These are phyloP conservation scores for Baccha elongata DNA, from an alignment of 2,888 invertebrate genomes.

Conservation along the genomic window DNA sequence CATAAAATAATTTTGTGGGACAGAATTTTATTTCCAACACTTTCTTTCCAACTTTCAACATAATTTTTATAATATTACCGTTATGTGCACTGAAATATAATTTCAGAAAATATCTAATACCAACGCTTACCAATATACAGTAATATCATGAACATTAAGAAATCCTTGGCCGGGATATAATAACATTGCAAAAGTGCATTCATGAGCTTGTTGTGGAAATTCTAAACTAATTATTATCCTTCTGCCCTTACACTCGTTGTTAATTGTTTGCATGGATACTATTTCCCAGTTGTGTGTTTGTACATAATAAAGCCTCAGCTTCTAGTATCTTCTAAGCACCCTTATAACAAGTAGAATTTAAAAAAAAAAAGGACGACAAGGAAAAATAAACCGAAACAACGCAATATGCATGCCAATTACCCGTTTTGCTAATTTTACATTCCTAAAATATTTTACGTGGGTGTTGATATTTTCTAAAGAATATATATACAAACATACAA, in stretches of 20 bases:
- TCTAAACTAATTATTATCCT: conserved; percentile 16
- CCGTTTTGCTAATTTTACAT: conserved; percentile 65
- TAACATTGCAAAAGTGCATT: conserved; percentile 2
- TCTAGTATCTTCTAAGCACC: not conserved
- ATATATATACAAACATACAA: not conserved
- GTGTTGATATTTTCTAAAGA: not conserved
- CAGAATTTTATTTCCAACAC: too few species aligned
- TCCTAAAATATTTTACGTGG: conserved; percentile 59
- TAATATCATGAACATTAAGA: not conserved
- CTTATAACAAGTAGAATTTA: conserved; percentile 1
- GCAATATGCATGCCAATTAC: conserved; percentile 66
- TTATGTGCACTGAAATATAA: too few species aligned
- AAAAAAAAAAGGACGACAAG: not conserved
- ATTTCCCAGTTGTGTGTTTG: not conserved
- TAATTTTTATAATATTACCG: too few species aligned
- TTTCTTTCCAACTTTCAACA: too few species aligned
- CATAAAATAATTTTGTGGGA: too few species aligned
- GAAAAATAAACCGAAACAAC: conserved; percentile 4
- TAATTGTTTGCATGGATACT: conserved; percentile 6
- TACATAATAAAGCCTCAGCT: not conserved
- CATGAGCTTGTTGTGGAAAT: conserved; percentile 7
- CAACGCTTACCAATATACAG: too few species aligned
- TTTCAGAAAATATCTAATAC: not conserved
- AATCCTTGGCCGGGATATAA: not conserved
- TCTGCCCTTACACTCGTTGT: not conserved